phyloP scores from a whole-genome alignment of 2,113 vertebrate species.

The Orientallactaga bullata region DNA sequence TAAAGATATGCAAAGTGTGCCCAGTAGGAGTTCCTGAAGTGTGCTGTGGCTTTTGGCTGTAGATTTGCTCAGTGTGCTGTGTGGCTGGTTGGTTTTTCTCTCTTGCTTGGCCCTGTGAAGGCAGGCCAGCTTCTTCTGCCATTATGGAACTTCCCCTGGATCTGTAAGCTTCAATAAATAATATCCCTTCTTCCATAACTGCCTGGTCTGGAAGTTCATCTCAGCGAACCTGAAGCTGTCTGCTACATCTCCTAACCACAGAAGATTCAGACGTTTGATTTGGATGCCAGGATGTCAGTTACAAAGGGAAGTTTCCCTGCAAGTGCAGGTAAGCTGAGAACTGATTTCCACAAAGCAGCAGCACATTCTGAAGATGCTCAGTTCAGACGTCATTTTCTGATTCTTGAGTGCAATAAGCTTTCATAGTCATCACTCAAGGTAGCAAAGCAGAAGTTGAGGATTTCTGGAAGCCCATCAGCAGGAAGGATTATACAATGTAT shows the following conservation, averaged over 20 bases:
- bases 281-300: constrained; percentile 21
- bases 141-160: too few species aligned
- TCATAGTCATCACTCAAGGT: background rate
- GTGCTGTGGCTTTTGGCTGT: too few species aligned
- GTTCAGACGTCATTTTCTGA: constrained; percentile 62
- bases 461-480: background rate
- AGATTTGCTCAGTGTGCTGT: too few species aligned
- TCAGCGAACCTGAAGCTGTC: too few species aligned
- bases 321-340: constrained; percentile 26
- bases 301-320: constrained; percentile 7
- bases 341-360: constrained; percentile 14
- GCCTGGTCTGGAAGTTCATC: too few species aligned
- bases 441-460: constrained; percentile 39
- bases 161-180: too few species aligned
- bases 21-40: too few species aligned
- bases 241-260: background rate
- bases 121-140: too few species aligned
- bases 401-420: constrained; percentile 41
- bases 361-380: constrained; percentile 29
- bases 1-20: too few species aligned
- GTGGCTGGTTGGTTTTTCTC: too few species aligned
- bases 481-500: background rate
- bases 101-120: too few species aligned
- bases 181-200: too few species aligned
- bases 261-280: constrained; percentile 25